Base-by-base conservation (phyloP, 2,888 invertebrate species). In the Imbricaverruca yamaguchii region DNA sequence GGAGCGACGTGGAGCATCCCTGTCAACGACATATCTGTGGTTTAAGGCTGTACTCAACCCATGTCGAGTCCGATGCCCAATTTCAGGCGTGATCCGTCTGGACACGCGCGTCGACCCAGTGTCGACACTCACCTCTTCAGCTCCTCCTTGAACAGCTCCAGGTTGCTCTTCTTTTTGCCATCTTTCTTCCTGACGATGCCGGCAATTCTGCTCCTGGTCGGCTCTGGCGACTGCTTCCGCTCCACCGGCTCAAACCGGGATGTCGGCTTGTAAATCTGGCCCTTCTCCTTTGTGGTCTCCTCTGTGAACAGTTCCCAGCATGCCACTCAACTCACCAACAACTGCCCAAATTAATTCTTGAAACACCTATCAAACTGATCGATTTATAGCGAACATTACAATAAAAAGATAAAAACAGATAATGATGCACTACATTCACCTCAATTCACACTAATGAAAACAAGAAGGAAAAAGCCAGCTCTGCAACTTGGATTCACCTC, bases 71-170 rank as follows among this genome's bases (percentile, higher is more conserved):
- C 39, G 39, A 39, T 39, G 39, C 39, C 39, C 39, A 39, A 4
- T 39, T 1, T 39, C 4, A 39, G 39, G 39, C 4, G 39, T 39
- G 39, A 39, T 39, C 39, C 39, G 39, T 39, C 4, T 39, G 39
- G 2, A 4, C 39, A 39, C 39, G 39, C 39, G 4, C 4, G 4
- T 39, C 39, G 2, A 39, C 2, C 39, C 39, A 4, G 39, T 39
- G 39, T 39, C 39, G 39, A 53, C 81, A 88, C 91, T 90, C 87
- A 96, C 96, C 94, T 93, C 89, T 96, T 93, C 77, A 99, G 88
- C 88, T 99, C 99, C 87, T 99, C 98, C 87, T 99, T 99, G 86
- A 99, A 99, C 23, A 96, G 89, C 87, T 99, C 99, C 83, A 99
- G 89, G 88, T 99, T 98, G 86, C 96, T 97, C 86, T 98, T 98